Conservation (phyloP, 1,140 invertebrate species). For the Drosophila trapezifrons region DNA sequence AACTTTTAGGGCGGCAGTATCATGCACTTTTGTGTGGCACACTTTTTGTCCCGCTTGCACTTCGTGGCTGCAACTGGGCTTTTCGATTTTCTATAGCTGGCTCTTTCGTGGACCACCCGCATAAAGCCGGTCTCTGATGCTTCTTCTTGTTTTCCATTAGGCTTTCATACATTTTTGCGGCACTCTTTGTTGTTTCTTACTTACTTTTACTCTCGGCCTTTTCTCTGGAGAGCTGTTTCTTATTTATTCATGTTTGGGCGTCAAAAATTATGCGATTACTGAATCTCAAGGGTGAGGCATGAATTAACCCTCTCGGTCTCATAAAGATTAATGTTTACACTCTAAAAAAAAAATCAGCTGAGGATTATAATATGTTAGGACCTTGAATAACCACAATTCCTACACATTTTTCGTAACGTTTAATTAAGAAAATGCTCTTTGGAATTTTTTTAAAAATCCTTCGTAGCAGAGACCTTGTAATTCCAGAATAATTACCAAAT, state of each 20-base stretch:
- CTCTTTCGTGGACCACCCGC: slow-evolving; percentile 46
- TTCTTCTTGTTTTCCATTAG: slow-evolving; percentile 16
- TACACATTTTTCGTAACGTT: not conserved
- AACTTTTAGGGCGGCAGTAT: slow-evolving; percentile 34
- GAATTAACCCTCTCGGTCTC: not conserved
- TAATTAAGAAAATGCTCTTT: too few species aligned
- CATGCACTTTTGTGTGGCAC: slow-evolving; percentile 36
- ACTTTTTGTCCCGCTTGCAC: slow-evolving; percentile 31
- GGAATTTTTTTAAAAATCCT: too few species aligned
- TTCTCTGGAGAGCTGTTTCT: not conserved
- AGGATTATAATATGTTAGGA: too few species aligned
- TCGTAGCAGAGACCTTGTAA: not conserved
- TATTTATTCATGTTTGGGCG: not conserved
- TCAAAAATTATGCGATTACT: slow-evolving; percentile 10
- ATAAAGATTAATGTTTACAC: not conserved
- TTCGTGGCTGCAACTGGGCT: not conserved
- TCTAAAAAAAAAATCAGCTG: not conserved
- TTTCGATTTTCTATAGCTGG: slow-evolving; percentile 21
- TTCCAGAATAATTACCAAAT: not conserved
- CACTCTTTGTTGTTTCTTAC: not conserved
- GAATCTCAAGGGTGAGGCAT: not conserved
- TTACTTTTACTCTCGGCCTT: not conserved
- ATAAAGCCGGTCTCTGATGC: slow-evolving; percentile 34
- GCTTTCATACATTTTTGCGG: slow-evolving; percentile 26
- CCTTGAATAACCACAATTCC: not conserved